A percentile compares a stretch with the other conserved stretches of the same genome.
phyloP scores from a whole-genome alignment of 1,140 invertebrate species.

The Ceratina japonica region DNA sequence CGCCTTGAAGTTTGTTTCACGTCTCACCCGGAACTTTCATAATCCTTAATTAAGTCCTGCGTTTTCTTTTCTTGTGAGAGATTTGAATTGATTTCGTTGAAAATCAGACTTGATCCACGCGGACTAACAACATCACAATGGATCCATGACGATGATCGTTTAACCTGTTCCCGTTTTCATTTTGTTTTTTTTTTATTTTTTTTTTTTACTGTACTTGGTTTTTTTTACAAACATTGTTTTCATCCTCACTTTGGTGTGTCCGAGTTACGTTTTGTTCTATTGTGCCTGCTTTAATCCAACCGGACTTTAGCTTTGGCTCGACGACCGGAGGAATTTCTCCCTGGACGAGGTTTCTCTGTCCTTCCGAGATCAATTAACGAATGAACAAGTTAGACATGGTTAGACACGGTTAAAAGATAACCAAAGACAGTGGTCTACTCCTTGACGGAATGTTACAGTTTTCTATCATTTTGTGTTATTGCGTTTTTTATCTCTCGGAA shows the following conservation, averaged over 20 bases:
- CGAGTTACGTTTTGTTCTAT: conserved; percentile 27
- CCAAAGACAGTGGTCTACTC: neutral
- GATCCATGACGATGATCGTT: conserved; percentile 31
- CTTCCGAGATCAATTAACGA: conserved; percentile 10
- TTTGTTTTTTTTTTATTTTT: neutral
- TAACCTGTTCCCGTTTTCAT: conserved; percentile 23
- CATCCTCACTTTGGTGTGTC: conserved; percentile 22
- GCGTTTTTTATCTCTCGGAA: neutral
- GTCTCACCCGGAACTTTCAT: neutral
- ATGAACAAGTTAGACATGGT: conserved; percentile 1
- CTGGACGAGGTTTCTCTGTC: neutral
- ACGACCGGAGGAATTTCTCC: neutral
- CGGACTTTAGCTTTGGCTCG: conserved; percentile 1
- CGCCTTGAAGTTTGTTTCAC: conserved; percentile 49
- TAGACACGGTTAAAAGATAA: neutral
- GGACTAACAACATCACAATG: conserved; percentile 35
- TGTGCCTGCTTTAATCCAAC: conserved; percentile 41
- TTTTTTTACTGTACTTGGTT: neutral
- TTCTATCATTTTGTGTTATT: neutral
- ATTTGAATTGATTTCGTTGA: conserved; percentile 7
- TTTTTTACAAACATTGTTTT: too few relatives aligned
- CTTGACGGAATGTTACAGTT: neutral
- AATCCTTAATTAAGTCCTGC: too few relatives aligned
- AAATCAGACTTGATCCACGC: neutral
- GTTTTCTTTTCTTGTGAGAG: conserved; percentile 7